Evolutionary conservation across 2,888 invertebrate species (phyloP).

Genomic region (Aphodius granarius): DNA sequence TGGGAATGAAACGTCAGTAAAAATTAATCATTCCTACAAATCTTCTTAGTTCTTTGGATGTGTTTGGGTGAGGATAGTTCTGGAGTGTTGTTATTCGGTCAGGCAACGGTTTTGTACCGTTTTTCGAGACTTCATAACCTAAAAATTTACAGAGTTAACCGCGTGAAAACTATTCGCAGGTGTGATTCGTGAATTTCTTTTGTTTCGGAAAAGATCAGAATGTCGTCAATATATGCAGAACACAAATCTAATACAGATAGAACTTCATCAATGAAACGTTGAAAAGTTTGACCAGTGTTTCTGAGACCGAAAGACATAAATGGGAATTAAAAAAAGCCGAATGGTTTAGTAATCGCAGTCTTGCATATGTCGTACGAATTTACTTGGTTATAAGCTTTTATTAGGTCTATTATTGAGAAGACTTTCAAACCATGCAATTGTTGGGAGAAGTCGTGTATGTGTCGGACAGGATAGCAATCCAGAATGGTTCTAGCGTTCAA

Average conservation of each 20-base stretch:
- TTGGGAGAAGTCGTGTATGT: too few relatives aligned
- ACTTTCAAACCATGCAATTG: too few relatives aligned
- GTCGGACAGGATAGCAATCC: too few relatives aligned
- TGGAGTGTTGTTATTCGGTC: constrained; percentile 28
- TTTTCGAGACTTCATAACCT: constrained; percentile 33
- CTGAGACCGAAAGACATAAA: constrained; percentile 45
- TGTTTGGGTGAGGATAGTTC: constrained; percentile 34
- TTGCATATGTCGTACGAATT: too few relatives aligned
- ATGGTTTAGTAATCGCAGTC: constrained; percentile 34
- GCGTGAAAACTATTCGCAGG: constrained; percentile 35
- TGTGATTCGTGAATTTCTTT: constrained; percentile 38
- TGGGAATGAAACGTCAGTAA: too few relatives aligned
- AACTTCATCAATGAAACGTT: constrained; percentile 46
- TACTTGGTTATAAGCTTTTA: too few relatives aligned
- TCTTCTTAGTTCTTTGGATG: constrained; percentile 35
- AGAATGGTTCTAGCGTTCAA: too few relatives aligned
- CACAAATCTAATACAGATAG: constrained; percentile 39
- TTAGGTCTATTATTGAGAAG: too few relatives aligned
- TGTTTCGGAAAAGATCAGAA: constrained; percentile 39
- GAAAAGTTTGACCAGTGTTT: constrained; percentile 49
- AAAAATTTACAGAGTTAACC: constrained; percentile 36
- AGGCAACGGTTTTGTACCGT: constrained; percentile 40
- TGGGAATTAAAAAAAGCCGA: constrained; percentile 39
- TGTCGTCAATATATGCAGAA: constrained; percentile 36
- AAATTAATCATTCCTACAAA: constrained; percentile 40